Evolutionary conservation across 1,140 invertebrate genomes (phyloP).

Genomic region (Bombus huntii): DNA sequence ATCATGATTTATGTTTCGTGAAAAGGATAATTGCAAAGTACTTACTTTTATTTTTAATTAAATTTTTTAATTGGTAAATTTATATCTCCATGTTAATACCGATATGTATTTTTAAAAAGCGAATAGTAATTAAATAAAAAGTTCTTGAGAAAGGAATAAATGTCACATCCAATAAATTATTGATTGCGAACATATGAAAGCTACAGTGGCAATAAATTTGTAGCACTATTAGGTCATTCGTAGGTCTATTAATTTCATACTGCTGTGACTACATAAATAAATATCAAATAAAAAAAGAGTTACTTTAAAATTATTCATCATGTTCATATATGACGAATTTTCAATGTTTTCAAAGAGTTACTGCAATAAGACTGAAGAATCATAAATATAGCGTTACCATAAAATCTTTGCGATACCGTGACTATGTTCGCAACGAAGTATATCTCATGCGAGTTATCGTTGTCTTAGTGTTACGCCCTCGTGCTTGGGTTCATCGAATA

Average conservation of each 20-base stretch:
- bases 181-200: not conserved
- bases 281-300: not conserved
- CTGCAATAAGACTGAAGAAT: not conserved
- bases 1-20: no score
- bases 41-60: no score
- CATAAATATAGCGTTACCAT: not conserved
- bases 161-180: not conserved
- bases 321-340: not conserved
- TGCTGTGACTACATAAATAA: not conserved
- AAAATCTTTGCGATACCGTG: not conserved
- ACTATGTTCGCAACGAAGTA: not conserved
- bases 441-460: not conserved
- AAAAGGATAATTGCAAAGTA: no score
- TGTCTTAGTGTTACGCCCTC: not conserved
- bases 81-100: no score
- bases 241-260: not conserved
- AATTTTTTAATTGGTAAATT: no score
- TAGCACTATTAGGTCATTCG: no score
- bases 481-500: slow-evolving; percentile 16
- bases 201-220: no score
- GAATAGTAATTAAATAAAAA: not conserved
- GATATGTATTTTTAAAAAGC: not conserved
- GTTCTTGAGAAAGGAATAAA: not conserved
- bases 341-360: not conserved
- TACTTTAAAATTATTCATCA: not conserved